phyloP scores from a whole-genome alignment of 2,113 vertebrate genomes.

The Sinocyclocheilus rhinocerous region DNA sequence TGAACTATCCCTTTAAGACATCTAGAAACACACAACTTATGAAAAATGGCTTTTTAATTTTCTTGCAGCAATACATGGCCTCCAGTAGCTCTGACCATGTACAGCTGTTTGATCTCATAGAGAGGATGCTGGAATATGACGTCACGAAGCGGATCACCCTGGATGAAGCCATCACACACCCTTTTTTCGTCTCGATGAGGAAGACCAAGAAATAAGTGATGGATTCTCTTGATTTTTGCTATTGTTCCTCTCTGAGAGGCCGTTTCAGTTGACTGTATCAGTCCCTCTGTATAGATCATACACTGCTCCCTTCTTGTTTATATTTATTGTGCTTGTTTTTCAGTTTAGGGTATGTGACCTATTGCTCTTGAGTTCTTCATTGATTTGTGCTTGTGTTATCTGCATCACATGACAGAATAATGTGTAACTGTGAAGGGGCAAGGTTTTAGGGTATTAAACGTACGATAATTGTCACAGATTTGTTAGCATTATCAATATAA shows the following conservation, averaged over 20 bases:
- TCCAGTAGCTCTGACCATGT: constrained; percentile 80
- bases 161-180: constrained; percentile 90
- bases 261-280: constrained; percentile 79
- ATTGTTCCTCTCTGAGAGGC: constrained; percentile 72
- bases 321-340: constrained; percentile 33
- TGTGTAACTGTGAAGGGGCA: not conserved
- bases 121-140: constrained; percentile 91
- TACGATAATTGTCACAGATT: not conserved
- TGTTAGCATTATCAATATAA: not conserved
- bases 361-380: not conserved
- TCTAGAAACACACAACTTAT: not conserved
- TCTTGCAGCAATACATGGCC: constrained; percentile 82
- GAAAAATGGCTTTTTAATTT: not conserved
- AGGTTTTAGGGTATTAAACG: not conserved
- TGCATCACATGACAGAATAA: not conserved
- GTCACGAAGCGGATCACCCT: constrained; percentile 84
- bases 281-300: constrained; percentile 66
- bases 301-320: not conserved
- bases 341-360: not conserved
- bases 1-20: not conserved
- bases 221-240: constrained; percentile 30
- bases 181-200: constrained; percentile 84
- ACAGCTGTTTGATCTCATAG: constrained; percentile 87
- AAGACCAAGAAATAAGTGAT: constrained; percentile 64
- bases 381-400: constrained; percentile 6